Conservation (phyloP, 2,888 invertebrate genomes). For the Drosophila meridionalis region DNA sequence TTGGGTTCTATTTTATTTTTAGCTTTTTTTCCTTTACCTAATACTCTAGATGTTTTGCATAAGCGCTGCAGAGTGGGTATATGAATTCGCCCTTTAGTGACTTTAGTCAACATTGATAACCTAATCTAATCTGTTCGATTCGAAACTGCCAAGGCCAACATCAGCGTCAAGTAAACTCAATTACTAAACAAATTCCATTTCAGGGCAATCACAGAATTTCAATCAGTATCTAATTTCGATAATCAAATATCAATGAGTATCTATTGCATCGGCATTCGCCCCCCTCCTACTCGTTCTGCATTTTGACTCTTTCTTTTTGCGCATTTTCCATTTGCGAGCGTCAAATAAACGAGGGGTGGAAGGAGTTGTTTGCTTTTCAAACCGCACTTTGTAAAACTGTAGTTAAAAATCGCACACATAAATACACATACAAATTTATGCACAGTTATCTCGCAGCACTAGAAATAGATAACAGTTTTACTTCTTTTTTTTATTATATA, state of each 20-base stretch:
- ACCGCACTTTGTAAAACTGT: slow-evolving; percentile 30
- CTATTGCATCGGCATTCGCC: neutral
- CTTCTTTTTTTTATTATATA: neutral
- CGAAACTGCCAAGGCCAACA: neutral
- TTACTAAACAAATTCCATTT: neutral
- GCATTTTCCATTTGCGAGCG: slow-evolving; percentile 11
- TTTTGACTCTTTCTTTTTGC: slow-evolving; percentile 16
- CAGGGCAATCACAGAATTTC: neutral
- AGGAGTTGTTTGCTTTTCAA: slow-evolving; percentile 24
- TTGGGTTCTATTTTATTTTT: slow-evolving; percentile 12
- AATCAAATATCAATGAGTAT: neutral
- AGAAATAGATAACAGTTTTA: neutral
- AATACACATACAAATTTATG: slow-evolving; percentile 22
- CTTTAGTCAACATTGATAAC: too few relatives aligned
- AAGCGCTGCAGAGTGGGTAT: neutral
- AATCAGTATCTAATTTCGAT: neutral
- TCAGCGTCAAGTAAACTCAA: neutral
- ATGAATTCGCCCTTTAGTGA: neutral
- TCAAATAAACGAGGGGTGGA: slow-evolving; percentile 1
- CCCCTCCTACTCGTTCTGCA: neutral
- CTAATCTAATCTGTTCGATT: too few relatives aligned
- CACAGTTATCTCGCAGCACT: slow-evolving; percentile 1
- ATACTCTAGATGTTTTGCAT: neutral
- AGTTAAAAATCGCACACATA: slow-evolving; percentile 41
- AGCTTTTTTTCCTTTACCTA: slow-evolving; percentile 5